Conservation (phyloP, 2,113 vertebrate species). For the Todiramphus saurophagus region DNA sequence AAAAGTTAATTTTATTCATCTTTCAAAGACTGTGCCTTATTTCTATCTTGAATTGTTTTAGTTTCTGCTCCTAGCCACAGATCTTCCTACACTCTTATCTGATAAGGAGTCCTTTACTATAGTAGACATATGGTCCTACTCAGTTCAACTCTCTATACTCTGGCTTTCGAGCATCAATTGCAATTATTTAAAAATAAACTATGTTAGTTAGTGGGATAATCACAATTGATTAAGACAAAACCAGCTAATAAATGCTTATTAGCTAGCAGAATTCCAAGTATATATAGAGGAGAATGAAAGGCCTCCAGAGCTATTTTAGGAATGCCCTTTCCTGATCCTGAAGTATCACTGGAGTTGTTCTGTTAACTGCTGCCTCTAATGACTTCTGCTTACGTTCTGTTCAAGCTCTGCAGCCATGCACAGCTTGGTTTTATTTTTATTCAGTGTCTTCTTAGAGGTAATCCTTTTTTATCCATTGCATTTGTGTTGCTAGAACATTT, state of each 20-base stretch:
- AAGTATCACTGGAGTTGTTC: background rate
- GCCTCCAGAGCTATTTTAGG: background rate
- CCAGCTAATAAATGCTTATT: background rate
- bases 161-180: background rate
- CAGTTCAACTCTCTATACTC: background rate
- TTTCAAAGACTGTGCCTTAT: background rate
- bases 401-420: background rate
- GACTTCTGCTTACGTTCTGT: background rate
- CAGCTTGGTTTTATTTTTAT: background rate
- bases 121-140: accelerated
- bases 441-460: background rate
- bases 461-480: background rate
- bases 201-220: background rate
- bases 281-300: background rate
- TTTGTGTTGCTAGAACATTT: background rate
- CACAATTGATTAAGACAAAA: background rate
- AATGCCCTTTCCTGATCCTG: background rate
- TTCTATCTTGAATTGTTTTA: background rate
- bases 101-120: background rate
- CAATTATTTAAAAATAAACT: background rate
- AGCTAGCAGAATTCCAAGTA: background rate
- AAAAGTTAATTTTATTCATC: background rate
- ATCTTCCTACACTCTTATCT: background rate
- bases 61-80: background rate
- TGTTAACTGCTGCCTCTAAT: background rate